These are phyloP conservation scores for Chaetodon trifasciatus DNA, from an alignment of 2,797 vertebrate genomes.

Conservation along the genomic window DNA sequence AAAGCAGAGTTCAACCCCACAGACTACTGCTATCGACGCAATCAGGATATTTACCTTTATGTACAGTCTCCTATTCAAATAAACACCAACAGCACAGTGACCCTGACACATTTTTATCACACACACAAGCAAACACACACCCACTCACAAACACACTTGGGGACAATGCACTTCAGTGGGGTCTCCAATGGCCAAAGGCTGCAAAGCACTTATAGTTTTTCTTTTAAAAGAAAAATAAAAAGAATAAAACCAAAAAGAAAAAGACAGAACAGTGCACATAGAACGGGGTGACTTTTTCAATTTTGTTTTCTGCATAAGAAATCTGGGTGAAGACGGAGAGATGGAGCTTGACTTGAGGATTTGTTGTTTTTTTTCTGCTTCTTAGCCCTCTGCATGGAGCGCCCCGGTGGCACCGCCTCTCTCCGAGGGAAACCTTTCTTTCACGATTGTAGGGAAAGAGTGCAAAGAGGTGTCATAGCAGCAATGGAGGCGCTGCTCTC, in stretches of 20 bases:
- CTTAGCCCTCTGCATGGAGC: slow-evolving; percentile 53
- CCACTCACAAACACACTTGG: slow-evolving; percentile 60
- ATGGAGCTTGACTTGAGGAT: slow-evolving; percentile 92
- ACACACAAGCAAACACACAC: slow-evolving; percentile 56
- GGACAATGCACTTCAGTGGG: slow-evolving; percentile 92
- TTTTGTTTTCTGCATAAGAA: slow-evolving; percentile 62
- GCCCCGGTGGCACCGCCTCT: slow-evolving; percentile 14
- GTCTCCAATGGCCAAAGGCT: slow-evolving; percentile 90
- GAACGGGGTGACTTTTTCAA: slow-evolving; percentile 87
- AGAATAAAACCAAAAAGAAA: slow-evolving; percentile 43
- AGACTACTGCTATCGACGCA: slow-evolving; percentile 92
- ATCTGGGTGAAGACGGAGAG: slow-evolving; percentile 88
- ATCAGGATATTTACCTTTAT: slow-evolving; percentile 88
- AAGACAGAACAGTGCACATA: slow-evolving; percentile 91
- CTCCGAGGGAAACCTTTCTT: slow-evolving; percentile 54
- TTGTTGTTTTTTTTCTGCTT: slow-evolving; percentile 50
- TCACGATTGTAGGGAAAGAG: slow-evolving; percentile 79
- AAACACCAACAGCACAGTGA: slow-evolving; percentile 83
- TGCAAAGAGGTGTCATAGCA: slow-evolving; percentile 72
- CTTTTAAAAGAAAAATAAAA: slow-evolving; percentile 36
- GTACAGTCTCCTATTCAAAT: slow-evolving; percentile 90
- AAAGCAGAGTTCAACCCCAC: slow-evolving; percentile 90
- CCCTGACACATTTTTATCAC: slow-evolving; percentile 88
- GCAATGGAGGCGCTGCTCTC: slow-evolving; percentile 38
- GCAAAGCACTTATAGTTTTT: slow-evolving; percentile 90